Evolutionary conservation across 1,140 invertebrate species (phyloP).

Genomic region (Solen grandis): DNA sequence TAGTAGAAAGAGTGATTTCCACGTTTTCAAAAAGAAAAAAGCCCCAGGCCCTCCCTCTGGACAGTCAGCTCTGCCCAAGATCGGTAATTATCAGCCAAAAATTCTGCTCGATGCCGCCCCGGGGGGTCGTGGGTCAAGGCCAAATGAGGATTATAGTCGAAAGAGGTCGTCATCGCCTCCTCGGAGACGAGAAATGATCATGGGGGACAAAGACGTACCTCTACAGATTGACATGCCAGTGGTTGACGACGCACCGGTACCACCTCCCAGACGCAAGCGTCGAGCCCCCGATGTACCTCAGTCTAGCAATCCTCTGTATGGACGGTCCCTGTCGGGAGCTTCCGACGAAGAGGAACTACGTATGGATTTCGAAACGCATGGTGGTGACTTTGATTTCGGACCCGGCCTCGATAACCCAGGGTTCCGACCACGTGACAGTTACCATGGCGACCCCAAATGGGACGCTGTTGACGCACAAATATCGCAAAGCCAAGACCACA

Average conservation of each 20-base stretch:
- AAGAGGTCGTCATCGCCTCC: not conserved
- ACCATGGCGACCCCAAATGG: not conserved
- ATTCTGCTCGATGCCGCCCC: not conserved
- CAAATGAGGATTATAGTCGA: not conserved
- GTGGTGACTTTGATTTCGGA: conserved; percentile 36
- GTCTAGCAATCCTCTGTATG: conserved; percentile 12
- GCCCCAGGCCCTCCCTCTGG: conserved; percentile 29
- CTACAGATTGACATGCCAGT: conserved; percentile 10
- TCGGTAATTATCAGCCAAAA: conserved; percentile 54
- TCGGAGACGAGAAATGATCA: not conserved
- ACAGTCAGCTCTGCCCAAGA: conserved; percentile 22
- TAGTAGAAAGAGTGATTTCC: conserved; percentile 25
- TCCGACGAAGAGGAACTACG: conserved; percentile 29
- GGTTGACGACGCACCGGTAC: conserved; percentile 19
- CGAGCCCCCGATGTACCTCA: conserved; percentile 34
- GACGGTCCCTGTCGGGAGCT: conserved; percentile 23
- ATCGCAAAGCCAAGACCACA: not conserved
- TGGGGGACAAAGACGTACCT: conserved; percentile 51
- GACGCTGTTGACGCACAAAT: not conserved
- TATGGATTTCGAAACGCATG: conserved; percentile 33
- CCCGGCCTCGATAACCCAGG: conserved; percentile 27
- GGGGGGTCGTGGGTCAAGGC: not conserved
- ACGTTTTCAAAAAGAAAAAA: conserved; percentile 47
- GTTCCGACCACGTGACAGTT: conserved; percentile 9
- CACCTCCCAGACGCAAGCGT: conserved; percentile 31